These are phyloP conservation scores for Scolanthus callimorphus DNA, from an alignment of 92 coral and sea anemone species.

Conservation along the genomic window DNA sequence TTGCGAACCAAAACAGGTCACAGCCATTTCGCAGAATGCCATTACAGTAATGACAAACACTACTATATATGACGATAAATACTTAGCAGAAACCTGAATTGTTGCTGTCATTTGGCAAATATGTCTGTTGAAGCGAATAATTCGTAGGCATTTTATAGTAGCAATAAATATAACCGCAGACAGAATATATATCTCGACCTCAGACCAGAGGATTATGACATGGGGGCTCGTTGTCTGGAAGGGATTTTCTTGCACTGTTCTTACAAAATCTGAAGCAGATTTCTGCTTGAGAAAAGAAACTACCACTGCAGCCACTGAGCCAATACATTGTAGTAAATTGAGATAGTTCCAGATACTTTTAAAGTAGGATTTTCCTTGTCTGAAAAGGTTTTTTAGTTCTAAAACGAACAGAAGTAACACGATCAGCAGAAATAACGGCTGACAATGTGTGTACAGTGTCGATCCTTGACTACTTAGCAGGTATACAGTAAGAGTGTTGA, in stretches of 20 bases:
- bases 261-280: slow-evolving; percentile 69
- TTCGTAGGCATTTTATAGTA: slow-evolving; percentile 74
- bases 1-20: slow-evolving; percentile 68
- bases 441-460: slow-evolving; percentile 72
- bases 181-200: slow-evolving; percentile 66
- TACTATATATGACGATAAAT: slow-evolving; percentile 64
- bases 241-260: slow-evolving; percentile 74
- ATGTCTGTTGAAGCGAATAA: slow-evolving; percentile 84
- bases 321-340: slow-evolving; percentile 63
- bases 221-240: slow-evolving; percentile 83
- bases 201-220: slow-evolving; percentile 81
- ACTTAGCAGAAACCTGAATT: slow-evolving; percentile 55
- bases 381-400: slow-evolving; percentile 68
- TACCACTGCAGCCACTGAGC: slow-evolving; percentile 68
- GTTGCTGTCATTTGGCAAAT: slow-evolving; percentile 65
- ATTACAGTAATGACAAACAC: slow-evolving; percentile 76
- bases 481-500: slow-evolving; percentile 79
- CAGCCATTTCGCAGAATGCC: slow-evolving; percentile 79
- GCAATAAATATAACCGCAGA: slow-evolving; percentile 79
- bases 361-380: slow-evolving; percentile 62
- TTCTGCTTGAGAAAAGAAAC: slow-evolving; percentile 80
- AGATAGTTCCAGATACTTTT: slow-evolving; percentile 76
- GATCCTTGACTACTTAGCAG: slow-evolving; percentile 66
- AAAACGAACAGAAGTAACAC: slow-evolving; percentile 63
- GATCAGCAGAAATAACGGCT: slow-evolving; percentile 62